Conservation (phyloP, 2,113 vertebrate genomes). For the Xiphophorus hellerii region DNA sequence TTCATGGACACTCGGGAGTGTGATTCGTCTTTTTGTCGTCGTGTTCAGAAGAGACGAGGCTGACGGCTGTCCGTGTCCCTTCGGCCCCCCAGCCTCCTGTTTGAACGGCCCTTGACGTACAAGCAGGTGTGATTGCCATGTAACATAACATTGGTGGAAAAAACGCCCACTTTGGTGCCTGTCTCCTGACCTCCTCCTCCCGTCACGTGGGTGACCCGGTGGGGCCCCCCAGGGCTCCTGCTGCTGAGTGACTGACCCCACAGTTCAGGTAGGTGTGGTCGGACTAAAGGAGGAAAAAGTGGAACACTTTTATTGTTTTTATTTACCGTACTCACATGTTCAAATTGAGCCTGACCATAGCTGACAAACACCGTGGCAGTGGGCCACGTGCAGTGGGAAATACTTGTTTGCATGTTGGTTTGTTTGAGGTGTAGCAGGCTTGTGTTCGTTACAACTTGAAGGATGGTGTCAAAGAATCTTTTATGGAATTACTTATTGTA, state of each 20-base stretch:
- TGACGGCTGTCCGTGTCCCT: conserved; percentile 65
- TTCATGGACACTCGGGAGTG: conserved; percentile 51
- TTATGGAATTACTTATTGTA: not conserved
- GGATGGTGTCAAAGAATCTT: not conserved
- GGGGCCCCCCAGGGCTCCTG: conserved; percentile 63
- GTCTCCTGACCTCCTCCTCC: conserved; percentile 70
- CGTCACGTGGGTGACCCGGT: conserved; percentile 80
- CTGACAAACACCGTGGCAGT: conserved; percentile 48
- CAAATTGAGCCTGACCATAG: conserved; percentile 40
- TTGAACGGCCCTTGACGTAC: conserved; percentile 61
- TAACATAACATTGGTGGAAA: conserved; percentile 69
- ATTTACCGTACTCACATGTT: not conserved
- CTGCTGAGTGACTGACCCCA: conserved; percentile 68
- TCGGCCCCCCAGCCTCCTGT: conserved; percentile 39
- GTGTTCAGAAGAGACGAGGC: conserved; percentile 51
- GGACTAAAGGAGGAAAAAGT: conserved; percentile 35
- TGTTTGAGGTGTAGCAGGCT: conserved; percentile 36
- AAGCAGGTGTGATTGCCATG: conserved; percentile 80
- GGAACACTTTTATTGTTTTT: conserved; percentile 4
- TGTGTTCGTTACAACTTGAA: not conserved
- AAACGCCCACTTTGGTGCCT: conserved; percentile 70
- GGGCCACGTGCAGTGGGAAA: conserved; percentile 57
- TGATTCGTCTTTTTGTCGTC: conserved; percentile 52
- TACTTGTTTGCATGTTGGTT: conserved; percentile 50
- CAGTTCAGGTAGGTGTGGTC: conserved; percentile 82